Conservation (phyloP, 30 jellyfish, hydroid and myxozoan species). For the Aurelia sp. region DNA sequence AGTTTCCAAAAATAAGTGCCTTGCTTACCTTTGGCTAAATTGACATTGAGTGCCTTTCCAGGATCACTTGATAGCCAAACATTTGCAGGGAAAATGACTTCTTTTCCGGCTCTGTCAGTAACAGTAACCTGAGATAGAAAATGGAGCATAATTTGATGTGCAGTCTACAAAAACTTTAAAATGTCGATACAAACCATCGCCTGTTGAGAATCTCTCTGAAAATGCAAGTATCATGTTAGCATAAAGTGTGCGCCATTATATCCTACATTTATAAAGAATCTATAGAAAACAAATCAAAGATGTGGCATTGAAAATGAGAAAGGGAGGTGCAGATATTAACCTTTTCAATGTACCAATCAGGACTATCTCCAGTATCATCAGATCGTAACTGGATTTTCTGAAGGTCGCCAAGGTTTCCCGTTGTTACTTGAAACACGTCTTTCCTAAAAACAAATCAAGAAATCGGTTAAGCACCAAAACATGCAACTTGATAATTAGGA, state of each 20-base stretch:
- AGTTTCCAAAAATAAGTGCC: too few relatives aligned
- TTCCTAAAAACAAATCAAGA: slow-evolving; percentile 55
- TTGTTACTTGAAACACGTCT: slow-evolving; percentile 88
- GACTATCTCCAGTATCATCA: slow-evolving; percentile 94
- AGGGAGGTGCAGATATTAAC: background rate
- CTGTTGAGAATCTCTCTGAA: too few relatives aligned
- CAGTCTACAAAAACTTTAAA: too few relatives aligned
- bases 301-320: too few relatives aligned
- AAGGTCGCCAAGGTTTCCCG: slow-evolving; percentile 90
- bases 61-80: slow-evolving; percentile 96
- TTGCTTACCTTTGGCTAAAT: slow-evolving; percentile 66
- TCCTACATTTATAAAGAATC: too few relatives aligned
- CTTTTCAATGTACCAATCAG: slow-evolving; percentile 96
- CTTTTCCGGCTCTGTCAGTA: slow-evolving; percentile 80
- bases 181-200: too few relatives aligned
- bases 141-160: background rate
- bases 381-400: slow-evolving; percentile 76
- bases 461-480: background rate
- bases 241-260: too few relatives aligned
- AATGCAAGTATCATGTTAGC: too few relatives aligned
- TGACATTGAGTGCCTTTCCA: slow-evolving; percentile 82
- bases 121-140: slow-evolving; percentile 59
- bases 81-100: slow-evolving; percentile 88
- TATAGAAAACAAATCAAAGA: background rate
- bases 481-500: too few relatives aligned